Evolutionary conservation across 2,888 invertebrate genomes (phyloP), one percentile per base, ranked within the genome.

Genomic region (Stenoptilia bipunctidactyla): DNA sequence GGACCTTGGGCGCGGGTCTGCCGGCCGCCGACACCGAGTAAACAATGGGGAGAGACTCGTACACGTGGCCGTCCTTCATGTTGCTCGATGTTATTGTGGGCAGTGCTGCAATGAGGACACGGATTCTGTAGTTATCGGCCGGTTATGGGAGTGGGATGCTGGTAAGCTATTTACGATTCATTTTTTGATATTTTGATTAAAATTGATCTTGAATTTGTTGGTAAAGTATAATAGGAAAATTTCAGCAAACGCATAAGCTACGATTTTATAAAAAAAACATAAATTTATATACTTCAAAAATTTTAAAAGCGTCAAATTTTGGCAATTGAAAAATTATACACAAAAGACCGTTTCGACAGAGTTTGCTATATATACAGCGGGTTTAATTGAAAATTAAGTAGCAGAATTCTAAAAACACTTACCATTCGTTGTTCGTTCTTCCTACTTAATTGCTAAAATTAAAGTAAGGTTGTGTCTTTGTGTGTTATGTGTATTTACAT

Each of bases 21-120:
- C 93, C 94, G 34, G 86, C 87, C 0, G 92, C 93, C 48, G 89
- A 86, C 0, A 95, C 89, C 45, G 92, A 91, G 73, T 92, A 96
- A 46, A 88, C 88, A 36, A 92, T 87, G 8, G 91, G 90, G 39
- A 96, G 88, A 9, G 96, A 94, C 70, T 94, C 94, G 68, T 87
- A 93, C 25, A 90, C 87, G 45, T 88, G 87, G 43, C 88, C 86
- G 70, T 93, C 92, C 55, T 89, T 89, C 73, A 94, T 87, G 53
- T 88, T 90, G 50, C 90, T 89, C 52, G 88, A 89, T 57, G 89
- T 73, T 52, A 94, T 87, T 65, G 88, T 87, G 33, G 94, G 93
- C 50, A 88, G 83, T 64, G 92, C 90, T 90, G 69, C 27, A 70
- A 63, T n/a, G n/a, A n/a, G n/a, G n/a, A n/a, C n/a, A n/a, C n/a